Conservation (phyloP, 2,888 invertebrate species). For the Nemoura dubitans region DNA sequence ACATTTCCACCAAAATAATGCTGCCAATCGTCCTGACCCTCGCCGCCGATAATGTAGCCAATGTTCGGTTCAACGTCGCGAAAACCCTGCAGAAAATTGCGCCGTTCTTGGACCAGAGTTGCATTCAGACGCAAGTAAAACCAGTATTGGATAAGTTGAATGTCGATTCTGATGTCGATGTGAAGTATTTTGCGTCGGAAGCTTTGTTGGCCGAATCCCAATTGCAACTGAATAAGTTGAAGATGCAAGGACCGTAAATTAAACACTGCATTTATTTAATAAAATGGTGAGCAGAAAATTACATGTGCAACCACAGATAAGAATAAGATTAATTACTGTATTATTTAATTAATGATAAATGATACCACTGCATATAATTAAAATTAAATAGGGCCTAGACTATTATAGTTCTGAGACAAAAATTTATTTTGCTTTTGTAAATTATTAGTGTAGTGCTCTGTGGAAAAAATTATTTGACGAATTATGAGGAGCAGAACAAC, state of each 20-base stretch:
- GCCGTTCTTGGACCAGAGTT: slow-evolving; percentile 84
- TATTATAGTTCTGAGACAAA: background rate
- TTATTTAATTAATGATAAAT: slow-evolving; percentile 21
- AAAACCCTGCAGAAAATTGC: slow-evolving; percentile 96
- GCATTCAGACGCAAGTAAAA: slow-evolving; percentile 92
- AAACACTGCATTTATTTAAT: background rate
- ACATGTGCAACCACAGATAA: background rate
- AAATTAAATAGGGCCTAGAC: background rate
- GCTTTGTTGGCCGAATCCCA: slow-evolving; percentile 62
- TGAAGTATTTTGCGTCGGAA: slow-evolving; percentile 97
- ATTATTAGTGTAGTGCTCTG: background rate
- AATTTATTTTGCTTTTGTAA: background rate
- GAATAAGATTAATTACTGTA: background rate
- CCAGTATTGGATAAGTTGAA: slow-evolving; percentile 94
- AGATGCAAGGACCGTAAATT: slow-evolving; percentile 36
- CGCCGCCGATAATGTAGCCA: slow-evolving; percentile 95
- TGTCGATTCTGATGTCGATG: slow-evolving; percentile 93
- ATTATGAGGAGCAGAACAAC: background rate
- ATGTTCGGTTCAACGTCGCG: slow-evolving; percentile 98
- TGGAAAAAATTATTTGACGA: background rate
- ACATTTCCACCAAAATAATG: slow-evolving; percentile 79
- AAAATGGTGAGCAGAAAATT: background rate
- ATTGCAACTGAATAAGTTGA: slow-evolving; percentile 37
- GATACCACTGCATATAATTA: background rate
- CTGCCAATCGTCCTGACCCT: slow-evolving; percentile 81